Base-by-base conservation (phyloP, 2,888 invertebrate species). In the Mechanitis messenoides region DNA sequence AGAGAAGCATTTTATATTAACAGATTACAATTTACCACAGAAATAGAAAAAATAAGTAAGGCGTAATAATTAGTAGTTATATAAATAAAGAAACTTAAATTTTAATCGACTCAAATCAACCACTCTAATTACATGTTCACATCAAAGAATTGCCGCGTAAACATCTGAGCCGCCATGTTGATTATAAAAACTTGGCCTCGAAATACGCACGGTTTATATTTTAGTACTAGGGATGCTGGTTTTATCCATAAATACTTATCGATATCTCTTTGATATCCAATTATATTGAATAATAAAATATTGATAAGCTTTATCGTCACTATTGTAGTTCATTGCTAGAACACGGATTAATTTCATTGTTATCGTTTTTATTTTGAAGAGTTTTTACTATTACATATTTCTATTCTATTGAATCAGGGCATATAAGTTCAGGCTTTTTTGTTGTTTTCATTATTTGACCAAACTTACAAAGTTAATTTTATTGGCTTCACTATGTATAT, bases 141-240 rank as follows among this genome's bases (percentile, higher is more conserved):
- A 76, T 80, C 77, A 80, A 77, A 80, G 77, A 75, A 71, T 68
- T 66, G 64, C 70, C 66, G 65, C 67, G 68, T 56, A 61, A 65
- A 63, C 63, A 60, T 58, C 59, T 62, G 50, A 55, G 50, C n/a
- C 61, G 61, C 56, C 57, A 54, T 61, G 28, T 60, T 54, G 54
- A 33, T 57, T 38, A 31, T 53, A 57, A 61, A 61, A 61, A 45
- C 46, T 50, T 50, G 57, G 57, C 61, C 60, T 56, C 60, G 60
- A 61, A 38, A 31, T 57, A 45, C 53, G 56, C 50, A 50, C 56
- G 53, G 55, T 60, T 42, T 60, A 53, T 57, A 56, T 56, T 60
- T 61, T 56, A 53, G 11, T n/a, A 12, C 47, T 56, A 60, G 55
- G 55, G 55, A 50, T 55, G 50, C 60, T 55, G 55, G 20, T 31